Base-by-base conservation (phyloP, 2,113 vertebrate genomes). In the Mugil cephalus region DNA sequence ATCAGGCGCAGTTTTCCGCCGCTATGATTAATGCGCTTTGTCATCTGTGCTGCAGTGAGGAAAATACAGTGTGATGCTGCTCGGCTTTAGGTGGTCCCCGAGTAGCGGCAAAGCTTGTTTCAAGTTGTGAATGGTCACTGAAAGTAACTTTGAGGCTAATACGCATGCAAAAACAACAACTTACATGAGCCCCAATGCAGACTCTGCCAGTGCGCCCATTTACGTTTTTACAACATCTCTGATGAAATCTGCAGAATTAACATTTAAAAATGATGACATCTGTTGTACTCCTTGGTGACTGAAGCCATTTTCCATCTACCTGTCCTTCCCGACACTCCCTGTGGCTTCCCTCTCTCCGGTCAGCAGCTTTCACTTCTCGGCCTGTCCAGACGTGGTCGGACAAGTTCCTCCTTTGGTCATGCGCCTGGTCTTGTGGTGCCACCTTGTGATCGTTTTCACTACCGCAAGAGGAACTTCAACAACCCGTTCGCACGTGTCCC, bases 11-110 rank as follows among this genome's bases (percentile, higher is more conserved):
- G 83, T 90, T 90, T 90, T 84, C 77, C 81, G 72, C 58, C 77
- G 71, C 21, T 40, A 71, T 93, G 93, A 93, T 93, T 89, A 90
- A 94, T 92, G 86, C 38, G 58, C 84, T 88, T 86, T 92, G 88
- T 92, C 90, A 89, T 77, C 45, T 69, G 54, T 35, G 70, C 76
- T 52, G 62, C 71, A 45, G 66, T 74, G 11, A 34, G 63, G 80
- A 50, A 79, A 77, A 66, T 58, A 71, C 65, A 70, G 70, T 18
- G 74, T 68, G 67, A 18, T 21, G 18, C 51, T 17, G 55, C 19
- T 66, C 18, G 19, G 43, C 42, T 59, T 13, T 1, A 15, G 42
- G 36, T 54, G 74, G 6, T 58, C 60, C 51, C 58, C 34, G 45
- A 11, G 34, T 9, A 45, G 19, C 18, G 4, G 38, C 40, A 53